Percentiles rank a stretch among this genome's conserved stretches.
Evolutionary conservation across 30 jellyfish, hydroid and myxozoan genomes (phyloP).

Genomic region (Chrysaora quinquecirrha): DNA sequence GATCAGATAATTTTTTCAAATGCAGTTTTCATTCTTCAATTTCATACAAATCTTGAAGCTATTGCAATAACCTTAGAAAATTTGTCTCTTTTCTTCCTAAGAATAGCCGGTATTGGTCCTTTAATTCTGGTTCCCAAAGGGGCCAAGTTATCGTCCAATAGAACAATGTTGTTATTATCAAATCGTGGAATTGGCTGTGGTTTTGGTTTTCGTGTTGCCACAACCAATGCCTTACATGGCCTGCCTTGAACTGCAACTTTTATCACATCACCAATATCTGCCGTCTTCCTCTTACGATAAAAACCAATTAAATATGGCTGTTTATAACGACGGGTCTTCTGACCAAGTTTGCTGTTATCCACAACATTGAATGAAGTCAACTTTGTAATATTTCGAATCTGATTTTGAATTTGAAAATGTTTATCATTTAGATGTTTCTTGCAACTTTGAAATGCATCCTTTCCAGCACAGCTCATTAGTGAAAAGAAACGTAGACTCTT

Average conservation of each 20-base stretch:
- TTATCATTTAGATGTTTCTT: too few species aligned
- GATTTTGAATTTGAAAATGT: too few species aligned
- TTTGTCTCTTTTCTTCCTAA: constrained; percentile 74
- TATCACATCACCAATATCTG: constrained; percentile 95
- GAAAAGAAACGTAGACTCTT: too few species aligned
- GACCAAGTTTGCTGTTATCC: constrained; percentile 97
- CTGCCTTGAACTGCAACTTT: constrained; percentile 94
- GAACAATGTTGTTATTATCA: constrained; percentile 90
- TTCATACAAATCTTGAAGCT: constrained; percentile 79
- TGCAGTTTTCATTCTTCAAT: neutral
- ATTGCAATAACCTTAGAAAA: constrained; percentile 88
- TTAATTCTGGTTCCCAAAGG: constrained; percentile 93
- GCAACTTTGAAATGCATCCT: too few species aligned
- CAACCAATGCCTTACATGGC: constrained; percentile 95
- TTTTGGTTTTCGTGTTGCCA: constrained; percentile 92
- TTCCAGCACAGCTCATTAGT: too few species aligned
- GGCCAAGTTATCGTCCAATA: constrained; percentile 87
- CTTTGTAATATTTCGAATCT: constrained; percentile 54
- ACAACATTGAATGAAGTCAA: constrained; percentile 90
- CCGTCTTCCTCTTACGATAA: constrained; percentile 94
- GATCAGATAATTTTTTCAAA: too few species aligned
- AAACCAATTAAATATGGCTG: constrained; percentile 97
- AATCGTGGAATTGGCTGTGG: constrained; percentile 85
- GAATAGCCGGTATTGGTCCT: constrained; percentile 90
- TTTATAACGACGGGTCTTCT: constrained; percentile 75